Conservation (phyloP, 2,113 vertebrate genomes). For the Oncorhynchus clarkii region DNA sequence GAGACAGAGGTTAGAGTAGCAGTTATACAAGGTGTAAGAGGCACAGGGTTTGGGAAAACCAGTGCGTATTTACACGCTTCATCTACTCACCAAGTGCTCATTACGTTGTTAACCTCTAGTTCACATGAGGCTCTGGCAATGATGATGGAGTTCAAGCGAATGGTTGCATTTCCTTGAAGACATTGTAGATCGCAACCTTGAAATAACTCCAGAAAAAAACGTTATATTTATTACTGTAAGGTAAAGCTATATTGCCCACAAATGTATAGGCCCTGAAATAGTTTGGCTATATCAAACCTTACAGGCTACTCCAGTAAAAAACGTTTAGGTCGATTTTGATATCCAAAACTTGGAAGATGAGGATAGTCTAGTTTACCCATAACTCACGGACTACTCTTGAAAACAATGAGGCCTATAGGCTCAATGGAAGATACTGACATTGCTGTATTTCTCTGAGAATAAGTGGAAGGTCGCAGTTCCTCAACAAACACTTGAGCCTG, state of each 20-base stretch:
- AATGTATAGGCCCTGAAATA: too few relatives aligned
- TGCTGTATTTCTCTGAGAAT: too few relatives aligned
- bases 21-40: constrained; percentile 73
- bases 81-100: constrained; percentile 80
- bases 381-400: too few relatives aligned
- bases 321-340: too few relatives aligned
- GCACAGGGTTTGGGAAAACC: constrained; percentile 69
- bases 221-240: constrained; percentile 39
- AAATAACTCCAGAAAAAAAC: constrained; percentile 39
- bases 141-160: constrained; percentile 71
- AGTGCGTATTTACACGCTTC: constrained; percentile 81
- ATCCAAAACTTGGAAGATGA: too few relatives aligned
- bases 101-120: constrained; percentile 85
- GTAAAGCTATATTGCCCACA: background rate
- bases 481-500: constrained; percentile 52
- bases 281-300: too few relatives aligned
- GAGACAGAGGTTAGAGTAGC: constrained; percentile 84
- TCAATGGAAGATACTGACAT: too few relatives aligned
- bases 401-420: too few relatives aligned
- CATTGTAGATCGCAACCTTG: constrained; percentile 34
- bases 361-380: too few relatives aligned
- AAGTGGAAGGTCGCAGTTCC: background rate
- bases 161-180: constrained; percentile 71
- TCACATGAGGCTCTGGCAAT: constrained; percentile 60
- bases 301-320: too few relatives aligned